Base-by-base conservation (phyloP, 2,113 vertebrate genomes). In the Pholis gunnellus region DNA sequence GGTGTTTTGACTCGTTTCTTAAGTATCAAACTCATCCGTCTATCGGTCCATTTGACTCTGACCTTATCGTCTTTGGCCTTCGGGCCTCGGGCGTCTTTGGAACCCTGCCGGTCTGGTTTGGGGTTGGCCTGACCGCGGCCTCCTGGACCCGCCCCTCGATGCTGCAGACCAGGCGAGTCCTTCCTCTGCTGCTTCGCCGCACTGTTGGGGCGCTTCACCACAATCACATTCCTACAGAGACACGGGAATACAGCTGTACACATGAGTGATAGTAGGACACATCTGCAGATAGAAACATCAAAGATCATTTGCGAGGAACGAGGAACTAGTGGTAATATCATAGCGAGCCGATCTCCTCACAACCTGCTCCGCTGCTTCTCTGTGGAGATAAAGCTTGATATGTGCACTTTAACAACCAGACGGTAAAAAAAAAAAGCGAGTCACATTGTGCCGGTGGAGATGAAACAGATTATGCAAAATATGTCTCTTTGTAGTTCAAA, bases 41-140 rank as follows among this genome's bases (percentile, higher is more conserved):
- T 5, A 44, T 67, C 36, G 0, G 9, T 50, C 5, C 14, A 22
- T 10, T 40, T 14, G 59, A 52, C 29, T 69, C 81, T 92, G 88
- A 96, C 97, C 96, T 98, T 98, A 75, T 99, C 97, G 0, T 99
- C 98, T 93, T 95, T 97, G 57, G 93, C 94, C 89, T 96, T 96
- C 13, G 91, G 85, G 86, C 94, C 96, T 81, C 96, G 96, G 38
- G 94, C 93, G 0, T 97, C 95, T 81, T 94, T 95, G 65, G 80
- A 50, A 3, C 91, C 83, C 0, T 93, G 76, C 31, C 96, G 96
- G 5, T 98, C 97, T 1, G 85, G 86, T 94, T 95, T 98, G 1
- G 94, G 36, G 27, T 95, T 95, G 0, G 88, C 82, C 1, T 96
- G 97, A 6, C 94, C 94, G 75, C 97, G 96, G 40, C 95, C 96